A percentile compares a stretch with the other conserved stretches of the same genome.
These are phyloP conservation scores for Cataglyphis rosenhaueri DNA, from an alignment of 2,888 invertebrate species.

Conservation along the genomic window DNA sequence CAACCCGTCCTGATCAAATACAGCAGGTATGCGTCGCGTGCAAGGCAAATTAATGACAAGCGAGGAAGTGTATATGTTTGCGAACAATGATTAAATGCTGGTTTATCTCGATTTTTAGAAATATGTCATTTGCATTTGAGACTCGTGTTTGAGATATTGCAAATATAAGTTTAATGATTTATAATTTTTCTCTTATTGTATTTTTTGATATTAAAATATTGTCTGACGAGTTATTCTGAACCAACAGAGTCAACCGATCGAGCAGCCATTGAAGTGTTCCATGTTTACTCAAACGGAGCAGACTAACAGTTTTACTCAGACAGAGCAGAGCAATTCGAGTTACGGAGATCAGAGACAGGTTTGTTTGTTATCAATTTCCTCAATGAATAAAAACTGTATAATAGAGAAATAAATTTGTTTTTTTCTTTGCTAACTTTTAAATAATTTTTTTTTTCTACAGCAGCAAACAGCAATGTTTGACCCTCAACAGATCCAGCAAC, in stretches of 20 bases:
- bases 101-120: not conserved
- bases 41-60: constrained; percentile 42
- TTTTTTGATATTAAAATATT: not conserved
- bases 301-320: constrained; percentile 82
- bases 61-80: constrained; percentile 36
- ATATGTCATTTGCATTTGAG: not conserved
- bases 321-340: constrained; percentile 82
- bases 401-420: not conserved
- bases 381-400: not conserved
- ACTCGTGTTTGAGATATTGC: constrained; percentile 13
- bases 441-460: constrained; percentile 57
- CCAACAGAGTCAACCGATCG: constrained; percentile 78
- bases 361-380: constrained; percentile 30
- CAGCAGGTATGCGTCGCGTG: constrained; percentile 81
- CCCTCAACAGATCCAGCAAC: constrained; percentile 88
- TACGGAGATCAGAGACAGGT: constrained; percentile 83
- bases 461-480: constrained; percentile 83
- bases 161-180: not conserved
- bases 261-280: constrained; percentile 82
- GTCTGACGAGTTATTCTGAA: constrained; percentile 66
- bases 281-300: constrained; percentile 84
- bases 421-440: not conserved
- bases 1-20: constrained; percentile 83
- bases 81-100: constrained; percentile 16
- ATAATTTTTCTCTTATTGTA: not conserved